phyloP scores from a whole-genome alignment of 2,113 vertebrate species.

The Chunga burmeisteri region DNA sequence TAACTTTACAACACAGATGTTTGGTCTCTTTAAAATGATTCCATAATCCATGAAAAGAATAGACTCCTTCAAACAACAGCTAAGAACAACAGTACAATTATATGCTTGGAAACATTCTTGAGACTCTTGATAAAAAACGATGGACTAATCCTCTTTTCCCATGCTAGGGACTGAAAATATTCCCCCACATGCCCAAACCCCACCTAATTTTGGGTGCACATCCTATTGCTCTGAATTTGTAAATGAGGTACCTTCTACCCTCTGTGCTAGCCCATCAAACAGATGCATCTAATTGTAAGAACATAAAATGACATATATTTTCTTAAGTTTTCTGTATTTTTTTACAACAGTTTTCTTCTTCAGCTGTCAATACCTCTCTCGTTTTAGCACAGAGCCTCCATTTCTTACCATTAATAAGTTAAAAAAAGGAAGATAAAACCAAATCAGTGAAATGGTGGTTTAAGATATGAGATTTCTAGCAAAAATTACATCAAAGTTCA shows the following conservation, averaged over 20 bases:
- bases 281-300: not conserved
- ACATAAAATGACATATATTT: not conserved
- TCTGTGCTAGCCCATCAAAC: not conserved
- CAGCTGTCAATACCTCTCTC: not conserved
- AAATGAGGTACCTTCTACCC: not conserved
- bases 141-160: not conserved
- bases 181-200: rapidly evolving
- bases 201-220: not conserved
- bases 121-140: not conserved
- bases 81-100: not conserved
- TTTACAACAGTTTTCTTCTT: not conserved
- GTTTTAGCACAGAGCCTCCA: not conserved
- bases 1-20: not conserved
- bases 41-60: not conserved
- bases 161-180: not conserved
- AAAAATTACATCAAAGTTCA: not conserved
- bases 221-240: not conserved
- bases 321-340: not conserved
- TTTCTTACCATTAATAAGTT: not conserved
- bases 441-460: not conserved
- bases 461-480: not conserved
- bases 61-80: not conserved
- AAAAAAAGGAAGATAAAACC: not conserved
- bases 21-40: not conserved
- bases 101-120: not conserved